A percentile compares a stretch with the other conserved stretches of the same genome.
Conservation (phyloP, 2,113 vertebrate species). For the Onychostoma macrolepis region DNA sequence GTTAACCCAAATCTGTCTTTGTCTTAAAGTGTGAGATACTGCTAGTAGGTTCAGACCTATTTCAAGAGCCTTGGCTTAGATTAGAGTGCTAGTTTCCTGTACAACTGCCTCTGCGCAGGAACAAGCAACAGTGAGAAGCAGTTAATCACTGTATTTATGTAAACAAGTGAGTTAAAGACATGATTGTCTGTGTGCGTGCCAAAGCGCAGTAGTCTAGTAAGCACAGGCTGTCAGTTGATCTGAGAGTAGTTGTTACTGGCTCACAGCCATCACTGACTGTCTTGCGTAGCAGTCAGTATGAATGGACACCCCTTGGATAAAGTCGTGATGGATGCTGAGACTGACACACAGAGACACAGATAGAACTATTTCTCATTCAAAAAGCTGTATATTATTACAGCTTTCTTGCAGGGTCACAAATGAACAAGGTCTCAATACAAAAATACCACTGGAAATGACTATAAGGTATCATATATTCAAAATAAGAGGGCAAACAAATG, state of each 20-base stretch:
- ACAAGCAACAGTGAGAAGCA: not conserved
- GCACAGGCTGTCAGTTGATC: not conserved
- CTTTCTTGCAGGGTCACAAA: not conserved
- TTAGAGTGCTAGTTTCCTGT: not conserved
- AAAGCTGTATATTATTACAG: too few relatives aligned
- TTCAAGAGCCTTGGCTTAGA: not conserved
- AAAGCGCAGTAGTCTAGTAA: conserved; percentile 9
- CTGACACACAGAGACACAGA: not conserved
- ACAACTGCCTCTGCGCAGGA: not conserved
- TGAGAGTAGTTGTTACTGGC: conserved; percentile 20
- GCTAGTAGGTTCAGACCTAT: not conserved
- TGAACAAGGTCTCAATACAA: not conserved
- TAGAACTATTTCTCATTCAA: not conserved
- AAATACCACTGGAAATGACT: not conserved
- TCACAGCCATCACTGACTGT: conserved; percentile 2
- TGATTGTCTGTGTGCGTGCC: not conserved
- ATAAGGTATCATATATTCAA: not conserved
- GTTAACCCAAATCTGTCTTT: not conserved
- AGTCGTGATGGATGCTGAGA: not conserved
- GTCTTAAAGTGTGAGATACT: not conserved
- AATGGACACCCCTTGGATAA: conserved; percentile 17
- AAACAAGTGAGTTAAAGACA: not conserved
- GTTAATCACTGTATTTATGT: conserved; percentile 20
- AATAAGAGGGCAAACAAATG: not conserved
- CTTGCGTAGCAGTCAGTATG: conserved; percentile 26